Evolutionary conservation across 2,113 vertebrate genomes (phyloP).

Genomic region (Heterocephalus glaber): DNA sequence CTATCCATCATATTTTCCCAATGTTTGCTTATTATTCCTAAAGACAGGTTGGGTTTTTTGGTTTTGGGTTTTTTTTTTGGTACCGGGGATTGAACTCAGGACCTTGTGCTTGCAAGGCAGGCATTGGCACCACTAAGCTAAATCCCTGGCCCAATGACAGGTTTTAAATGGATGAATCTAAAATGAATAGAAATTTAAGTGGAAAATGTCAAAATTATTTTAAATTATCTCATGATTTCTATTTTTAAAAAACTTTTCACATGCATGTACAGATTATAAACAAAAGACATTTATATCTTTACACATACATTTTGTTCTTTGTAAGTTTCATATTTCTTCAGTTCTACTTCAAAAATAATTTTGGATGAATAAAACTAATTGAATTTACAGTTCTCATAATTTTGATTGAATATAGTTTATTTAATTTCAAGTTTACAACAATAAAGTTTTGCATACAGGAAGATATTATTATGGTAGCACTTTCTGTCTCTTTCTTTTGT

Average conservation of each 20-base stretch:
- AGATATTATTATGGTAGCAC: not conserved
- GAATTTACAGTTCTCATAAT: not conserved
- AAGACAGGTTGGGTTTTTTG: too few relatives aligned
- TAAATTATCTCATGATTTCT: not conserved
- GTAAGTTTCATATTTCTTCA: not conserved
- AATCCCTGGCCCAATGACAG: not conserved
- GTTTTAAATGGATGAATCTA: not conserved
- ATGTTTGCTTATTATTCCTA: not conserved
- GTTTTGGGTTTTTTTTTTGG: too few relatives aligned
- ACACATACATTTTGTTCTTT: not conserved
- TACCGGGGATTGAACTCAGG: too few relatives aligned
- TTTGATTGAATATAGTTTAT: not conserved
- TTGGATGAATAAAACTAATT: not conserved
- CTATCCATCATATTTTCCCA: not conserved
- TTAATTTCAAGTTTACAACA: not conserved
- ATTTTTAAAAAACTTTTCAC: not conserved
- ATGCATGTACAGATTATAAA: not conserved
- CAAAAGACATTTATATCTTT: not conserved
- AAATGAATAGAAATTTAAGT: constrained; percentile 21
- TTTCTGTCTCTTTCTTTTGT: not conserved
- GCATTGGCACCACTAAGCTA: too few relatives aligned
- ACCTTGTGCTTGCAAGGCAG: too few relatives aligned
- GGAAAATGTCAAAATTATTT: not conserved
- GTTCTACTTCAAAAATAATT: not conserved
- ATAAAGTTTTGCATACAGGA: not conserved